These are phyloP conservation scores for Falcunculus frontatus DNA, from an alignment of 2,113 vertebrate species.

Conservation along the genomic window DNA sequence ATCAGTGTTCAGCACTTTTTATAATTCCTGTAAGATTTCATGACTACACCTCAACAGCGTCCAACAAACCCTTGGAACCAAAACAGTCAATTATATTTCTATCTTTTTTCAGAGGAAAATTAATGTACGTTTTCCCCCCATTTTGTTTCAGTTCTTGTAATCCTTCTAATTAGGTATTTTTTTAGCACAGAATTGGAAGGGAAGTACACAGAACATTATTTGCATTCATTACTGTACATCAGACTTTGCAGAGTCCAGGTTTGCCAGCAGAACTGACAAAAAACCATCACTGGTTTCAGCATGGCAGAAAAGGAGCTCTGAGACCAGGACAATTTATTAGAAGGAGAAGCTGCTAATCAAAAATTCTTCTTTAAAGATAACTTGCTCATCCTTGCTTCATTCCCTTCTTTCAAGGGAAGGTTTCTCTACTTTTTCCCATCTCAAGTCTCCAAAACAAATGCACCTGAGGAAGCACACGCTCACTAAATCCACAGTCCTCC, in stretches of 20 bases:
- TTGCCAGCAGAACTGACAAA: background rate
- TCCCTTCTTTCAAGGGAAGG: background rate
- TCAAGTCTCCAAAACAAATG: background rate
- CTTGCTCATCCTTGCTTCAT: background rate
- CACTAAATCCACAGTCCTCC: background rate
- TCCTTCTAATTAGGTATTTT: background rate
- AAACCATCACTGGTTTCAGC: background rate
- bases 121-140: rapidly evolving
- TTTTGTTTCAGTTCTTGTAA: background rate
- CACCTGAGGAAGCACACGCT: background rate
- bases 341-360: background rate
- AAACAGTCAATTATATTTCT: background rate
- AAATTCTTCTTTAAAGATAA: background rate
- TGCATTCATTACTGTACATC: background rate
- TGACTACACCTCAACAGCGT: background rate
- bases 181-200: background rate
- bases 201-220: background rate
- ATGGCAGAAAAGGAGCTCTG: background rate
- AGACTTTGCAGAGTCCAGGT: background rate
- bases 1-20: background rate
- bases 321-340: background rate
- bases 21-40: background rate
- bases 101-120: background rate
- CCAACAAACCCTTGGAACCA: background rate
- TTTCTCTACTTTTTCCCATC: background rate